Evolutionary conservation across 2,797 vertebrate genomes (phyloP).

Genomic region (Holocentrus rufus): DNA sequence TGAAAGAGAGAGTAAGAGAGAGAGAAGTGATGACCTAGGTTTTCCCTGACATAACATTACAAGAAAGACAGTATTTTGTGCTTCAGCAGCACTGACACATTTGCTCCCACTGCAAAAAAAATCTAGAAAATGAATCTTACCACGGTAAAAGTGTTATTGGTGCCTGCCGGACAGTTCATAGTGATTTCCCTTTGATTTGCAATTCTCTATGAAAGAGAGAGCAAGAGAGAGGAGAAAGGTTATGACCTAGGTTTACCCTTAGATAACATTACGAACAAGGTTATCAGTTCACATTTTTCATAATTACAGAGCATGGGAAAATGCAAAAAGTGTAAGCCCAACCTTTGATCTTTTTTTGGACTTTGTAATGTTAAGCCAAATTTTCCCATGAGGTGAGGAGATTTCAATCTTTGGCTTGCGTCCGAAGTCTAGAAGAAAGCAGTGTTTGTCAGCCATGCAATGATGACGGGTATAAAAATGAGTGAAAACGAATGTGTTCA

Average conservation of each 20-base stretch:
- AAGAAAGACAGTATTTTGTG: too few species aligned
- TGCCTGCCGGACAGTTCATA: too few species aligned
- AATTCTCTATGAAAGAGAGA: too few species aligned
- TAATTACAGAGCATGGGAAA: too few species aligned
- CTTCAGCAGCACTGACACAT: too few species aligned
- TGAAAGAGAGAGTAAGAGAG: slow-evolving; percentile 19
- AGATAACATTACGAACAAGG: background rate
- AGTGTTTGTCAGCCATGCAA: background rate
- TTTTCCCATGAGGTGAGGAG: rapidly evolving
- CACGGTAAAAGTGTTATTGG: too few species aligned
- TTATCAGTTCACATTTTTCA: too few species aligned
- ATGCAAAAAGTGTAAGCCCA: background rate
- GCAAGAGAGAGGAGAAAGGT: too few species aligned
- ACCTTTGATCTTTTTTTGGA: slow-evolving; percentile 6
- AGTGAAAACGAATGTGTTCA: background rate
- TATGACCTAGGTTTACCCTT: too few species aligned
- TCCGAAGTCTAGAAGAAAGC: slow-evolving; percentile 52
- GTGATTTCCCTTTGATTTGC: too few species aligned
- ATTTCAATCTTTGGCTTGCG: slow-evolving; percentile 29
- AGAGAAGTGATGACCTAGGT: background rate
- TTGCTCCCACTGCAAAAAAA: too few species aligned
- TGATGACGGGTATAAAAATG: background rate
- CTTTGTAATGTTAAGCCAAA: background rate
- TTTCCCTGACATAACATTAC: background rate
- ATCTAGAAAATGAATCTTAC: too few species aligned